Conservation (phyloP, 2,797 vertebrate genomes). For the Paedocypris micromegethes region DNA sequence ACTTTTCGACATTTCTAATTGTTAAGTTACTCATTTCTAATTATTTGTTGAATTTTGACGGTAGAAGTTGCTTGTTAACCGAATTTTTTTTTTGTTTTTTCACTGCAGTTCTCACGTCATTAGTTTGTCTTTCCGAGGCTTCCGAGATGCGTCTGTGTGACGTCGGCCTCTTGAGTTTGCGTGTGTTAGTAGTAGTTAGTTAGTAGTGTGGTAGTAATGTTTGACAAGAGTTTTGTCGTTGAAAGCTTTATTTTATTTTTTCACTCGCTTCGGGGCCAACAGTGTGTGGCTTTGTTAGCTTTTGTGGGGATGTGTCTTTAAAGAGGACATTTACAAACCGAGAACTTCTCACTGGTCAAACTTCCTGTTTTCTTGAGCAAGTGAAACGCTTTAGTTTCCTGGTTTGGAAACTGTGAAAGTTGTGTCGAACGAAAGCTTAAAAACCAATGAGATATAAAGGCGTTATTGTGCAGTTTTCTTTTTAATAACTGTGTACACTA, state of each 20-base stretch:
- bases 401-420: slow-evolving; percentile 4
- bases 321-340: slow-evolving; percentile 18
- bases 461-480: no score
- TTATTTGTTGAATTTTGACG: not conserved
- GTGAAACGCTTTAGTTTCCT: slow-evolving; percentile 22
- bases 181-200: slow-evolving; percentile 11
- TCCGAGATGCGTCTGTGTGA: not conserved
- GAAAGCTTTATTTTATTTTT: not conserved
- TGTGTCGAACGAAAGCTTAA: no score
- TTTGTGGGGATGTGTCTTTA: slow-evolving; percentile 13
- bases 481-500: no score
- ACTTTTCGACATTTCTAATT: no score
- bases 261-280: slow-evolving; percentile 9
- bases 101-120: no score
- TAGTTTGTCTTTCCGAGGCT: not conserved
- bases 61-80: not conserved
- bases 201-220: slow-evolving; percentile 14
- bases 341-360: slow-evolving; percentile 21
- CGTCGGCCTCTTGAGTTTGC: not conserved
- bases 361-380: slow-evolving; percentile 33
- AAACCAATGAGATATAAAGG: no score
- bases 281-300: slow-evolving; percentile 6
- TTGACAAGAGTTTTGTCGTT: slow-evolving; percentile 26
- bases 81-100: no score
- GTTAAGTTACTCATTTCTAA: no score